Percentiles rank a stretch among this genome's conserved stretches.
These are phyloP conservation scores for Ichneumoninae sp. DNA, from an alignment of 2,888 invertebrate genomes.

Conservation along the genomic window DNA sequence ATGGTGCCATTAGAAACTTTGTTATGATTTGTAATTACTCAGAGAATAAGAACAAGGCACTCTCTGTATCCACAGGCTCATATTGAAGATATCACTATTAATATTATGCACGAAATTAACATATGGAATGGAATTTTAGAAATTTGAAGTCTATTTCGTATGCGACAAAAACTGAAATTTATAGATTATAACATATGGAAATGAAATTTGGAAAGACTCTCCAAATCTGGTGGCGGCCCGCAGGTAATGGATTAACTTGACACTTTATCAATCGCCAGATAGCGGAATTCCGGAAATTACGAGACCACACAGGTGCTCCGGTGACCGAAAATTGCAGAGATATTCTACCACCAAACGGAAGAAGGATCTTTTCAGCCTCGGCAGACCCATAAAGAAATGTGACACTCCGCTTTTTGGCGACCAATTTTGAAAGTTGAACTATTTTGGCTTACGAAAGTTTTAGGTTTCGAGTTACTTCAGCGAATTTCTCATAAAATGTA, in stretches of 20 bases:
- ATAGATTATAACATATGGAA: background rate
- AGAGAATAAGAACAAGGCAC: background rate
- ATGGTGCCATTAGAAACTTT: background rate
- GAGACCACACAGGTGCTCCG: constrained; percentile 58
- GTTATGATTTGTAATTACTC: background rate
- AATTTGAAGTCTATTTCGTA: too few species aligned
- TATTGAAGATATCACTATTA: background rate
- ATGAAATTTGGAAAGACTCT: background rate
- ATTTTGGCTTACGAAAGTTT: too few species aligned
- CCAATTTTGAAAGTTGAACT: too few species aligned
- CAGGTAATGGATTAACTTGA: background rate
- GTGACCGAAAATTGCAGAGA: constrained; percentile 71
- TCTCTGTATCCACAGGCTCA: background rate
- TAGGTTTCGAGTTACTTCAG: background rate
- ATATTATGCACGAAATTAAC: background rate
- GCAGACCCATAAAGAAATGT: background rate
- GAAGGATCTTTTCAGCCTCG: constrained; percentile 72
- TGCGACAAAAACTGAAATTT: too few species aligned
- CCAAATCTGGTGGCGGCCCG: background rate
- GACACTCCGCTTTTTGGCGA: background rate
- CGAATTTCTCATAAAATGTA: too few species aligned
- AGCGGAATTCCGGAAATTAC: constrained; percentile 74
- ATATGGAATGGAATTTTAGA: too few species aligned
- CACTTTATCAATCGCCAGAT: constrained; percentile 65
- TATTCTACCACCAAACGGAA: constrained; percentile 66